Conservation (phyloP, 1,140 invertebrate genomes). For the Drosophila funebris region DNA sequence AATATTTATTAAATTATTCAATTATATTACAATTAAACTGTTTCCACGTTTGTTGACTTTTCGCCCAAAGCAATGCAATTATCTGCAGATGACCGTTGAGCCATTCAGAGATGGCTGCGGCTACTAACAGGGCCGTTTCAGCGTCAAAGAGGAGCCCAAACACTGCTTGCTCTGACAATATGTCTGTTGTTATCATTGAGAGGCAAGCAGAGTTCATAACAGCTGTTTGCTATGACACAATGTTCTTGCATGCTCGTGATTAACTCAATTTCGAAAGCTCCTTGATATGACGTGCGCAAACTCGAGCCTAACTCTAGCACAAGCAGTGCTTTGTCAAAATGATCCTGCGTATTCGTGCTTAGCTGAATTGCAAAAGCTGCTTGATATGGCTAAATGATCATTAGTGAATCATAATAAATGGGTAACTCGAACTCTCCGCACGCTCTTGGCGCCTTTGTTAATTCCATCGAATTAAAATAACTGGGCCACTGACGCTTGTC, state of each 20-base stretch:
- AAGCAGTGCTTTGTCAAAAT: not conserved
- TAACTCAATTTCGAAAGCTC: not conserved
- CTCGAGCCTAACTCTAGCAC: too few relatives aligned
- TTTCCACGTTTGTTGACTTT: constrained; percentile 35
- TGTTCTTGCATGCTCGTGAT: too few relatives aligned
- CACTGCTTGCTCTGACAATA: not conserved
- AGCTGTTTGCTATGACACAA: not conserved
- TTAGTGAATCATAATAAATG: constrained; percentile 1
- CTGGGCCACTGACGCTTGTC: constrained; percentile 70
- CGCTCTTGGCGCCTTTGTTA: constrained; percentile 45
- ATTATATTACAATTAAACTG: constrained; percentile 39
- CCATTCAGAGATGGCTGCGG: too few relatives aligned
- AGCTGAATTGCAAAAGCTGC: not conserved
- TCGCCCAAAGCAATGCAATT: constrained; percentile 34
- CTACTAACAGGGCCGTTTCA: constrained; percentile 40
- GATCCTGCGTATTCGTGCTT: not conserved
- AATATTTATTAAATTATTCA: constrained; percentile 56
- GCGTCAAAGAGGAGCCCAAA: too few relatives aligned
- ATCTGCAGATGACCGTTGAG: constrained; percentile 12
- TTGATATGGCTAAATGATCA: not conserved
- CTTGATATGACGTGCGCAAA: not conserved
- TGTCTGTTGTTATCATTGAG: too few relatives aligned
- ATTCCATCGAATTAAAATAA: constrained; percentile 72
- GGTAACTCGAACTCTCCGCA: not conserved
- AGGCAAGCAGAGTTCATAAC: too few relatives aligned